Base-by-base conservation (phyloP, 2,888 invertebrate species). In the Allolobophora icterica region DNA sequence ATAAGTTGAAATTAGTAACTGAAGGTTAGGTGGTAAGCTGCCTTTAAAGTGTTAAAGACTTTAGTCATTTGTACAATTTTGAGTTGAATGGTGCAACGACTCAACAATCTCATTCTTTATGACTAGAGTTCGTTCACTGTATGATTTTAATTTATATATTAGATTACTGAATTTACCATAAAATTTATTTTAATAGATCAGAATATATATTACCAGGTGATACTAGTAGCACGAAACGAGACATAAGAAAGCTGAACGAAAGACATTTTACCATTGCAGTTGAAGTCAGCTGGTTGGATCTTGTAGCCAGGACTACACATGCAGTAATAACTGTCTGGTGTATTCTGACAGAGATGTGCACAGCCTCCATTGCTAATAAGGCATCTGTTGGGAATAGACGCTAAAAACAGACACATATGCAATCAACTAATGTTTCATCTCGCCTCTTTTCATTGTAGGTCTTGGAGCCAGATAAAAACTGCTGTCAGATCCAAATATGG, bases 221-320 rank as follows among this genome's bases (percentile, higher is more conserved):
- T 71, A 71, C 71, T 71, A 71, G 71, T n/a, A 11, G 71, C 30
- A 71, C 8, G 17, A 71, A 71, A 71, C 1, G 11, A 13, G 17
- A n/a, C 30, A 71, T 52, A 24, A 52, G 24, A 30, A 71, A 71
- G n/a, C 17, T n/a, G n/a, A 71, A 8, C 11, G 5, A 71, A 38
- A 38, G n/a, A 19, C 35, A 87, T 19, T 35, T 87, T 33, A 87
- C 87, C 38, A 87, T 34, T 87, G 38, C 87, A 87, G 87, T 19
- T 87, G 87, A 87, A 87, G 35, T 38, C 38, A 87, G 40, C 21
- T 13, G 33, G 89, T 33, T 19, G 19, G 40, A 89, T 24, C 30
- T 13, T 33, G 30, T 90, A 90, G 83, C 98, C 98, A 24, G 96
- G 91, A 84, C 94, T 93, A 94, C 95, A 95, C 40, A 93, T 94